These are phyloP conservation scores for Atrina japonica DNA, from an alignment of 2,888 invertebrate genomes.

Conservation along the genomic window DNA sequence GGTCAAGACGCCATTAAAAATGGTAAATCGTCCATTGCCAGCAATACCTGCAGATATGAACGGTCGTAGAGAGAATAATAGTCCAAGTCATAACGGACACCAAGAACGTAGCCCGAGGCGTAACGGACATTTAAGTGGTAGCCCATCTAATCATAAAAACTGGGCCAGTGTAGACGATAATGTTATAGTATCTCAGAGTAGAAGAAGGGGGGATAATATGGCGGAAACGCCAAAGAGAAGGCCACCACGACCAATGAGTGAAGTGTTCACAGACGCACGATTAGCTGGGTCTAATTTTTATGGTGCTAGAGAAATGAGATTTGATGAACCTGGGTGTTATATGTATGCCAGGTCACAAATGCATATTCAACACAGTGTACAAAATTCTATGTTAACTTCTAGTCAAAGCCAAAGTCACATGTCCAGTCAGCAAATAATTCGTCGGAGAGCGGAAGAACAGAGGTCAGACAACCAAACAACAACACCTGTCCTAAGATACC, in stretches of 20 bases:
- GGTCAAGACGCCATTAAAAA: conserved; percentile 44
- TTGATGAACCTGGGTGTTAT: conserved; percentile 59
- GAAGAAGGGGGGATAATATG: conserved; percentile 45
- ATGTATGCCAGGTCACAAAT: conserved; percentile 60
- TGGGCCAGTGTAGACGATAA: conserved; percentile 65
- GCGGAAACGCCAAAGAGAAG: conserved; percentile 55
- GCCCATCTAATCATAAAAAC: conserved; percentile 52
- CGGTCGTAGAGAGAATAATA: conserved; percentile 23
- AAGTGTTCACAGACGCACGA: conserved; percentile 56
- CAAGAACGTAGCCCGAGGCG: conserved; percentile 49
- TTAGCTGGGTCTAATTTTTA: conserved; percentile 37
- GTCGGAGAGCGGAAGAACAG: background rate
- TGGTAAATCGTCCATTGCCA: conserved; percentile 74
- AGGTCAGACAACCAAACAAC: conserved; percentile 15
- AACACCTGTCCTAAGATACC: conserved; percentile 52
- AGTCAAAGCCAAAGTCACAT: conserved; percentile 21
- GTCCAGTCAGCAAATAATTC: conserved; percentile 27
- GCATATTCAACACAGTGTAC: conserved; percentile 39
- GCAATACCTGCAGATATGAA: conserved; percentile 55
- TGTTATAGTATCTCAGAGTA: conserved; percentile 52
- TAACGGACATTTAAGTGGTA: conserved; percentile 39
- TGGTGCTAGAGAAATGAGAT: conserved; percentile 20
- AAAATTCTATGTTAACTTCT: conserved; percentile 39
- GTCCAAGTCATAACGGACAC: conserved; percentile 19
- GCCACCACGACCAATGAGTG: conserved; percentile 60